Evolutionary conservation across 2,888 invertebrate genomes (phyloP), one percentile per base, ranked within the genome.

Genomic region (Branchipolynoe longqiensis): DNA sequence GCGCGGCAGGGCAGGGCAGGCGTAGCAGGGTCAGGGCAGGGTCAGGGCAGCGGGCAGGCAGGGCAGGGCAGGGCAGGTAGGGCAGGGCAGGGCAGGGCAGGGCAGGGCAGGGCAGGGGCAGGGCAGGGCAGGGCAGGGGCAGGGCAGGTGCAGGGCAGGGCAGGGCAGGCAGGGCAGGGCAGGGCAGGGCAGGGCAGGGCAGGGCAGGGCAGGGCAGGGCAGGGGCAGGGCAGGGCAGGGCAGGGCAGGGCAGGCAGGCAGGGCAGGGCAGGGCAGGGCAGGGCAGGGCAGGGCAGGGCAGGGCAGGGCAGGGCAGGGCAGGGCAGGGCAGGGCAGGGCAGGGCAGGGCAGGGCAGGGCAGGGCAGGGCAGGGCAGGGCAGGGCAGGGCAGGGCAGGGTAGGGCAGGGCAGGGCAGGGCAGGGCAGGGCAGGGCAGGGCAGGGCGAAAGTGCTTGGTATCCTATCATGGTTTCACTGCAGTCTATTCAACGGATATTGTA

Each of bases 211-310:
- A 31, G 64, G 64, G 22, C 8, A 64, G 64, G 64, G 64, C 12
- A 64, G 64, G 64, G 6, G 28, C 6, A 33, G 64, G 64, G 22
- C 28, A 33, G 64, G 64, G 28, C 28, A 33, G 64, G 64, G 22
- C 8, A 33, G 48, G 64, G 64, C 64, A 64, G 64, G 64, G 22
- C 6, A n/a, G n/a, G n/a, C n/a, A n/a, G n/a, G n/a, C n/a, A n/a
- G n/a, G n/a, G n/a, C n/a, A n/a, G n/a, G n/a, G 64, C 64, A 64
- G 64, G 22, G 64, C 14, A 64, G 64, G 64, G 22, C 64, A 64
- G 64, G 64, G 64, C 28, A 64, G 64, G 64, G 64, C 64, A 64
- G 64, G 64, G 64, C 28, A 64, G 64, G 64, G 64, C 64, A 64
- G 64, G 64, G 64, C 28, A 64, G 64, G 64, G 64, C 64, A 64